Base-by-base conservation (phyloP, 2,113 vertebrate species). In the Melanocharis versteri region DNA sequence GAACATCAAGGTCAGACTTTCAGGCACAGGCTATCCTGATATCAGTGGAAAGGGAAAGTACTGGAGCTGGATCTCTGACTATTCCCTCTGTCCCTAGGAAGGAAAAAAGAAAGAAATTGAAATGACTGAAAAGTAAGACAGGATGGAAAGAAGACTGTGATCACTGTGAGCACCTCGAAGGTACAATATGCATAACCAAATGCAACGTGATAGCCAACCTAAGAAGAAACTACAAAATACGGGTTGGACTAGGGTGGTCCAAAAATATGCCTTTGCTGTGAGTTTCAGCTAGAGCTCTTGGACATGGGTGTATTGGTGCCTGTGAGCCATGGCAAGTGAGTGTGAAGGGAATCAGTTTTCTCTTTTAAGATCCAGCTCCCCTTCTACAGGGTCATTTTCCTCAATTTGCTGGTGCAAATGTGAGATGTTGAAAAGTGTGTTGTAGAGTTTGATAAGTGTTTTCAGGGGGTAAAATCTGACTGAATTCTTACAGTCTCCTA, bases 131-230 rank as follows among this genome's bases (percentile, higher is more conserved):
- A 71, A 15, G 15, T 33, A 76, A 24, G 48, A 47, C 6, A 68
- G 23, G 6, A 15, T 42, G 9, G 23, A 83, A 54, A 54, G 15
- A 48, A 44, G 6, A 21, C 14, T 5, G 1, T 39, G 24, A 37
- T 58, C 16, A 14, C 26, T 71, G 19, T 64, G 39, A 61, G 6
- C 24, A 26, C 14, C 14, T 91, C 0, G 4, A 21, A 53, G 8
- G 11, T 58, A n/a, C 7, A 17, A n/a, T 6, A 47, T 13, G 15
- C 18, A 27, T 42, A 42, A 39, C 9, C 16, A 47, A 83, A 83
- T 21, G 5, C 24, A 42, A 5, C 1, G 6, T 0, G 0, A 54
- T 2, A 72, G 9, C 3, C 10, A 72, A 6, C 15, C 15, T 42
- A 42, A 83, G 19, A 77, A 56, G n/a, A 54, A 95, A 54, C 16